phyloP scores from a whole-genome alignment of 2,888 invertebrate species.

The Drosophila neotestacea region DNA sequence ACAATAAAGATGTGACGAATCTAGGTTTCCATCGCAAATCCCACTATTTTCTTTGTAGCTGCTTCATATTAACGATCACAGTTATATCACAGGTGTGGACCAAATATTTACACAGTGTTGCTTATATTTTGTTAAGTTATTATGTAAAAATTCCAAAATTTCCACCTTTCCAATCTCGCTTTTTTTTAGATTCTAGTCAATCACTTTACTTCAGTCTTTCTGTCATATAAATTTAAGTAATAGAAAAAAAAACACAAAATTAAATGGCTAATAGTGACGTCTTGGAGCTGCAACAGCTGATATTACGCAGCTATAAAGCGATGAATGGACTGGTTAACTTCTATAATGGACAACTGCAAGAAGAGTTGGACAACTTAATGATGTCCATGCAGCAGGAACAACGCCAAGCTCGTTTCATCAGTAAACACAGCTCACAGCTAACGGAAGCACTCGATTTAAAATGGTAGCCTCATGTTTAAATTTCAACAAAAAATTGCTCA shows the following conservation, averaged over 20 bases:
- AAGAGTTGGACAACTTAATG: conserved; percentile 29
- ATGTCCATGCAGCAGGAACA: conserved; percentile 9
- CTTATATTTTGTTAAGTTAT: too few relatives aligned
- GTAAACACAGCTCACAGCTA: conserved; percentile 40
- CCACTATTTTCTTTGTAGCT: too few relatives aligned
- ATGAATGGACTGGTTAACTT: conserved; percentile 36
- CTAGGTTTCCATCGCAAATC: too few relatives aligned
- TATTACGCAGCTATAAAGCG: conserved; percentile 39
- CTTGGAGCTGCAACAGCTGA: conserved; percentile 32
- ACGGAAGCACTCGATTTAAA: conserved; percentile 42
- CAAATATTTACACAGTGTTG: too few relatives aligned
- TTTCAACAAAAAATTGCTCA: background rate
- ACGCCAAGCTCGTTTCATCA: conserved; percentile 15
- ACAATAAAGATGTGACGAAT: too few relatives aligned
- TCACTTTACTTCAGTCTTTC: conserved; percentile 22
- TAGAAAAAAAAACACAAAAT: conserved; percentile 18
- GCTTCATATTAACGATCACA: too few relatives aligned
- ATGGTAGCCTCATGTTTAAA: conserved; percentile 15
- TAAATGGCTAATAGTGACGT: conserved; percentile 24
- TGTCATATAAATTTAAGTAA: conserved; percentile 21
- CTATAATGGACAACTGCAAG: conserved; percentile 40
- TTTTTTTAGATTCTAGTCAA: background rate
- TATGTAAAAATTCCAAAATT: too few relatives aligned
- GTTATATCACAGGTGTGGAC: too few relatives aligned
- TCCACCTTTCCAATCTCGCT: too few relatives aligned